Evolutionary conservation across 2,797 vertebrate species (phyloP), one percentile per base, ranked within the genome.

Genomic region (Mallotus villosus): DNA sequence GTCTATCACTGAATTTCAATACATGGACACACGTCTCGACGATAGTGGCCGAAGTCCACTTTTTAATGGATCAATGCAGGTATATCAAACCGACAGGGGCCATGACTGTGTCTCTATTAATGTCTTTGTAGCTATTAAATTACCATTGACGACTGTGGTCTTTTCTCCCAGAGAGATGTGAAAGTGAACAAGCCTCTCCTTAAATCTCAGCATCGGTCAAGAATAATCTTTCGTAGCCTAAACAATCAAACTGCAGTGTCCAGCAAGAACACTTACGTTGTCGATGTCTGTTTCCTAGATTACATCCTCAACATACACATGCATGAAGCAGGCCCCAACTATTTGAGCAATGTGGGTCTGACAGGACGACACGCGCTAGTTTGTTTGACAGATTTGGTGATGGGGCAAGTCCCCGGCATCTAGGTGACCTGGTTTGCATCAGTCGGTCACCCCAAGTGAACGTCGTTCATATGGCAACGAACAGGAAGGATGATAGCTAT

Each of bases 351-450:
- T 58, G 61, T 32, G 61, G 53, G 73, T 57, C 63, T 71, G 34
- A 25, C 37, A 74, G 37, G 5, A 63, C 34, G 72, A 72, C 37
- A 27, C 68, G 59, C n/a, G 14, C 3, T 74, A 59, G 70, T 69
- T 59, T 70, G 34, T 80, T 74, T 76, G 71, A 68, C 68, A 86
- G 72, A 74, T 78, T 70, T 67, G 57, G 27, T 78, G 55, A 57
- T 32, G 69, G 75, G 78, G 81, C 70, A 83, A 78, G 74, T 80
- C 63, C 74, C 67, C 58, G 77, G 69, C 66, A 78, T 81, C 67
- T 81, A 66, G 75, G 62, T 83, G 84, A 86, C 75, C 80, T 27
- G 71, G 58, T 80, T 80, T 71, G 70, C 65, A 70, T 71, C 62
- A 57, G n/a, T 22, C 69, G 27, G 19, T 74, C 62, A 70, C 73